A percentile compares a stretch with the other conserved stretches of the same genome.
These are phyloP conservation scores for Apogon hyalosoma DNA, from an alignment of 2,797 vertebrate species.

Conservation along the genomic window DNA sequence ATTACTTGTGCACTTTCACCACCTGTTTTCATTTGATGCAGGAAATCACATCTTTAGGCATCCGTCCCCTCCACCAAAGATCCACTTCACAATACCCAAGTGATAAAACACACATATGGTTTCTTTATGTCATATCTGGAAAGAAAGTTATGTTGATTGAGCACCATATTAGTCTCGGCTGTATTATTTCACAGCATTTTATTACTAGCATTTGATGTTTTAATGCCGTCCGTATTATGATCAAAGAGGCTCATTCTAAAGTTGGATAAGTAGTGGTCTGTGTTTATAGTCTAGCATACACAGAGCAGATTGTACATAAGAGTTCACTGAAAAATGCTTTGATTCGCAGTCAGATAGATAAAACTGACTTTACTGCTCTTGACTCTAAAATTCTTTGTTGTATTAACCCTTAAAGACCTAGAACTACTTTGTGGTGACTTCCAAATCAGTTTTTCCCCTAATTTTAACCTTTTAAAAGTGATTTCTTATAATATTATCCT, in stretches of 20 bases:
- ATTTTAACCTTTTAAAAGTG: too few species aligned
- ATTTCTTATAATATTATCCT: too few species aligned
- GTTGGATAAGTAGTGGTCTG: too few species aligned
- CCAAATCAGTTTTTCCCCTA: too few species aligned
- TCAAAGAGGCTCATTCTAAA: neutral
- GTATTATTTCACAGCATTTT: neutral
- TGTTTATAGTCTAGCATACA: too few species aligned
- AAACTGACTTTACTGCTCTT: too few species aligned
- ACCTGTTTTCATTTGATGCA: conserved; percentile 43
- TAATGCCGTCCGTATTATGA: neutral
- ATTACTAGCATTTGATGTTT: conserved; percentile 14
- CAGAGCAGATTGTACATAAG: too few species aligned
- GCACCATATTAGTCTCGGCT: neutral
- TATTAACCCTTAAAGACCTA: too few species aligned
- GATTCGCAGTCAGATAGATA: too few species aligned
- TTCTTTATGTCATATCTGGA: neutral
- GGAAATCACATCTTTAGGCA: conserved; percentile 11
- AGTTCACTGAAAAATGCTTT: too few species aligned
- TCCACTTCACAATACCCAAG: neutral
- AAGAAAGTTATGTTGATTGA: neutral
- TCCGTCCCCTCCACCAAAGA: neutral
- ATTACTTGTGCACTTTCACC: conserved; percentile 7
- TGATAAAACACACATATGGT: conserved; percentile 3
- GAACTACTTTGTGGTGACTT: too few species aligned
- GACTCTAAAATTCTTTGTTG: too few species aligned